Conservation (phyloP, 1,140 invertebrate species). For the Drosophila mauritiana region DNA sequence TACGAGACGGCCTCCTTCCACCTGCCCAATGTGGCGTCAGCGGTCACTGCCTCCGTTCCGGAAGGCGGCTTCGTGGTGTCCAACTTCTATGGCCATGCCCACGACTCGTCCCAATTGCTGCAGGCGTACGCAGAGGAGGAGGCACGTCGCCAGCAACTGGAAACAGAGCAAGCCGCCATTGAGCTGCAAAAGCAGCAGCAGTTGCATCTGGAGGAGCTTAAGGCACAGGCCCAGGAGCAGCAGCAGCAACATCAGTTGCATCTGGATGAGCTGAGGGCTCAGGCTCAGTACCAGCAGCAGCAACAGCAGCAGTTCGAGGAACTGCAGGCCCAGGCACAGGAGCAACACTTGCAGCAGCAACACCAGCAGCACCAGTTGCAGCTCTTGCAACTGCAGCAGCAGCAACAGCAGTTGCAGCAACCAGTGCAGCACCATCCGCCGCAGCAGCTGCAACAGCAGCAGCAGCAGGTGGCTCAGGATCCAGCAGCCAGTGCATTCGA, state of each 20-base stretch:
- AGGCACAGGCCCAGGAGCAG: conserved; percentile 54
- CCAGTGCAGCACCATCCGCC: conserved; percentile 37
- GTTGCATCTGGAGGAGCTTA: conserved; percentile 54
- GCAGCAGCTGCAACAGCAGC: conserved; percentile 38
- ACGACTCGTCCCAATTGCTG: conserved; percentile 70
- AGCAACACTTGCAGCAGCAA: conserved; percentile 50
- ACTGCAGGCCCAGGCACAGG: conserved; percentile 58
- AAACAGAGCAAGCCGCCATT: conserved; percentile 67
- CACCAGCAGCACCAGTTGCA: conserved; percentile 49
- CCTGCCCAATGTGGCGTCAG: conserved; percentile 60
- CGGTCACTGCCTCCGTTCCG: conserved; percentile 38
- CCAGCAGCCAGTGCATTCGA: conserved; percentile 68
- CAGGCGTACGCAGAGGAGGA: conserved; percentile 77
- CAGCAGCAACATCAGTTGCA: conserved; percentile 52
- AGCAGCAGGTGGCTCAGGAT: conserved; percentile 47
- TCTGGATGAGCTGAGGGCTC: conserved; percentile 57
- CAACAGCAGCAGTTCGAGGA: conserved; percentile 59
- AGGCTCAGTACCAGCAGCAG: conserved; percentile 55
- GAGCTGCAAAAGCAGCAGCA: conserved; percentile 68
- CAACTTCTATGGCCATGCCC: conserved; percentile 72
- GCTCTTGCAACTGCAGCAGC: conserved; percentile 52
- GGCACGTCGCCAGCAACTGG: conserved; percentile 62
- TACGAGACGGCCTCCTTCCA: conserved; percentile 71
- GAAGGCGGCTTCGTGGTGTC: conserved; percentile 80
- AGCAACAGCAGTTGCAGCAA: conserved; percentile 48